Base-by-base conservation (phyloP, 2,113 vertebrate genomes). In the Xerus inauris region DNA sequence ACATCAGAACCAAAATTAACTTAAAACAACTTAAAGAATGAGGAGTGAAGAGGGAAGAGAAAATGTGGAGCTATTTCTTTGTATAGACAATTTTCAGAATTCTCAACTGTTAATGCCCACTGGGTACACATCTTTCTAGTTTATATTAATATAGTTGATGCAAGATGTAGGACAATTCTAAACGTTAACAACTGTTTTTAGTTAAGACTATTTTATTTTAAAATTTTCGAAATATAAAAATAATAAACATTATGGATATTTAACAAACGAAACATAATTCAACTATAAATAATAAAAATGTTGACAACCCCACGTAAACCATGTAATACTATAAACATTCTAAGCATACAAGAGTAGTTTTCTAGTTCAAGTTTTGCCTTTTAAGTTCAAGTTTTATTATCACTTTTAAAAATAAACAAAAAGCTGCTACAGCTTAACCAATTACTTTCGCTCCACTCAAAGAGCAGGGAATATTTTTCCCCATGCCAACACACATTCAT, bases 381-480 rank as follows among this genome's bases (percentile, higher is more conserved):
- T 95, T 94, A 88, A 96, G 85, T 97, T 98, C 97, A 98, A 97
- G 97, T 98, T 98, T 97, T 96, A 96, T 95, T 71, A 92, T 83
- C 91, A 97, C 93, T 97, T 97, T 93, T 65, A 95, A 96, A 97
- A 96, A 95, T 89, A 96, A 96, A 90, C 82, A 93, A 89, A 76
- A 97, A 98, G 98, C 98, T 98, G 97, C 95, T 98, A 97, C 98
- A 98, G 98, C 98, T 98, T 97, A 97, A 97, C 97, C 93, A 96
- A 86, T 97, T 97, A 88, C 93, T 97, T 95, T 97, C 17, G 93
- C 97, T 97, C 97, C 95, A 94, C 87, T 95, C 95, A 79, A 96
- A 98, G 95, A 98, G 96, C 95, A 97, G 97, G 97, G 95, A 97
- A 96, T 91, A 40, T 83, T 94, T 96, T 42, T 62, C 83, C 95